Percentiles rank a stretch among this genome's conserved stretches.
Evolutionary conservation across 2,113 vertebrate genomes (phyloP).

Genomic region (Eretmochelys imbricata): DNA sequence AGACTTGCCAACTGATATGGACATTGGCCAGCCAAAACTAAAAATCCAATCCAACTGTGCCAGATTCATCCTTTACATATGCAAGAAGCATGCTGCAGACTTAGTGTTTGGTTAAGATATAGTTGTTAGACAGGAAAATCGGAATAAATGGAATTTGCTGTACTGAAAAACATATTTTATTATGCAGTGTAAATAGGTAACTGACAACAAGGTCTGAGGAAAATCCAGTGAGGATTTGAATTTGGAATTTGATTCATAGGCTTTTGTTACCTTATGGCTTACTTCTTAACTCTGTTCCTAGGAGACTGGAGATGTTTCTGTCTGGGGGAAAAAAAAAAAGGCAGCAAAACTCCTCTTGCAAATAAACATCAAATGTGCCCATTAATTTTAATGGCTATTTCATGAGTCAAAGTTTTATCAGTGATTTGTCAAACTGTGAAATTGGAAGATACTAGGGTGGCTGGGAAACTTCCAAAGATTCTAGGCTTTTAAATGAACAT

Average conservation of each 20-base stretch:
- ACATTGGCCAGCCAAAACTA: neutral
- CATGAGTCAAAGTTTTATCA: neutral
- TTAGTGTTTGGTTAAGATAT: neutral
- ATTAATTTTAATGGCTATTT: conserved; percentile 33
- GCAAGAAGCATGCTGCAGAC: neutral
- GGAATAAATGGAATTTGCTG: conserved; percentile 26
- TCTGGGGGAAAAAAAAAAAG: neutral
- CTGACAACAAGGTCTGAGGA: neutral
- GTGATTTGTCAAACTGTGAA: neutral
- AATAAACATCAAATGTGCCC: neutral
- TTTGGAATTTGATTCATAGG: conserved; percentile 51
- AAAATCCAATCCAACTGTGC: neutral
- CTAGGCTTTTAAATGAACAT: neutral
- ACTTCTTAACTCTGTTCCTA: conserved; percentile 21
- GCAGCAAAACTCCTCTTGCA: neutral
- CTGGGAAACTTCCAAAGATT: neutral
- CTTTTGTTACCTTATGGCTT: conserved; percentile 33
- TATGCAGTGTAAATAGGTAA: conserved; percentile 36
- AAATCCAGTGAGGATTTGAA: conserved; percentile 46
- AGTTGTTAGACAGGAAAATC: conserved; percentile 16
- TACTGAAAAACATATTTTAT: conserved; percentile 50
- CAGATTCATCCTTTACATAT: neutral
- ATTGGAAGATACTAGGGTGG: neutral
- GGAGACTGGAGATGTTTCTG: neutral
- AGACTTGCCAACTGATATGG: neutral